Conservation (phyloP, 1,140 invertebrate species). For the Bradynema listronoti region DNA sequence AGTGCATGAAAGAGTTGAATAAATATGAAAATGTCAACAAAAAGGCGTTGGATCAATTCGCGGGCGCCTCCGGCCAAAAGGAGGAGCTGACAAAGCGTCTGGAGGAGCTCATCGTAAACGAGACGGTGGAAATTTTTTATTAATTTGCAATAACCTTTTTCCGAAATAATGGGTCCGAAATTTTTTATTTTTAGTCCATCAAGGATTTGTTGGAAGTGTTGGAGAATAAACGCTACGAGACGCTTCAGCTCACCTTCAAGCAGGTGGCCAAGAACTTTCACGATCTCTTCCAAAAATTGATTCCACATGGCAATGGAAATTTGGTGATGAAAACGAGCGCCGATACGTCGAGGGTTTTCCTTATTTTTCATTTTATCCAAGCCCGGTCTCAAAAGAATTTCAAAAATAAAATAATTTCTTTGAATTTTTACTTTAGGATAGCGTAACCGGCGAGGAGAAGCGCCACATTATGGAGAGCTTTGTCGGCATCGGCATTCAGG, state of each 20-base stretch:
- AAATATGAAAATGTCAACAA: slow-evolving; percentile 99
- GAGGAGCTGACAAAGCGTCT: slow-evolving; percentile 92
- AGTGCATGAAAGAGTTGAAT: slow-evolving; percentile 94
- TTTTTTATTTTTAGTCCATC: slow-evolving; percentile 79
- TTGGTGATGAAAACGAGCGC: slow-evolving; percentile 69
- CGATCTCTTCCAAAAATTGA: slow-evolving; percentile 96
- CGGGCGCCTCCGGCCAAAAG: slow-evolving; percentile 95
- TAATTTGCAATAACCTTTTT: too few species aligned
- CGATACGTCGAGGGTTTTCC: too few species aligned
- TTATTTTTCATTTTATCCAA: too few species aligned
- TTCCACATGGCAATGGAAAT: slow-evolving; percentile 83
- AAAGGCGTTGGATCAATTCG: slow-evolving; percentile 96
- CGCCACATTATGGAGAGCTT: slow-evolving; percentile 63
- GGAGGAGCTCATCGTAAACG: slow-evolving; percentile 85
- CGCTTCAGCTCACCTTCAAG: slow-evolving; percentile 95
- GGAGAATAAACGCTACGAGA: slow-evolving; percentile 92
- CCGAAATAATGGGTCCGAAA: too few species aligned
- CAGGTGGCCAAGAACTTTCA: slow-evolving; percentile 97
- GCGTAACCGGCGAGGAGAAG: too few species aligned
- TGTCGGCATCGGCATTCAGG: slow-evolving; percentile 63
- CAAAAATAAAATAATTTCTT: too few species aligned
- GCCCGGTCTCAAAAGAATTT: too few species aligned
- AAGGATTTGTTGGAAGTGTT: slow-evolving; percentile 86
- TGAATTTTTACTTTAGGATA: too few species aligned
- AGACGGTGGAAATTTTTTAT: too few species aligned